phyloP scores from a whole-genome alignment of 92 coral and sea anemone genomes.

The Parazoanthus swiftii region DNA sequence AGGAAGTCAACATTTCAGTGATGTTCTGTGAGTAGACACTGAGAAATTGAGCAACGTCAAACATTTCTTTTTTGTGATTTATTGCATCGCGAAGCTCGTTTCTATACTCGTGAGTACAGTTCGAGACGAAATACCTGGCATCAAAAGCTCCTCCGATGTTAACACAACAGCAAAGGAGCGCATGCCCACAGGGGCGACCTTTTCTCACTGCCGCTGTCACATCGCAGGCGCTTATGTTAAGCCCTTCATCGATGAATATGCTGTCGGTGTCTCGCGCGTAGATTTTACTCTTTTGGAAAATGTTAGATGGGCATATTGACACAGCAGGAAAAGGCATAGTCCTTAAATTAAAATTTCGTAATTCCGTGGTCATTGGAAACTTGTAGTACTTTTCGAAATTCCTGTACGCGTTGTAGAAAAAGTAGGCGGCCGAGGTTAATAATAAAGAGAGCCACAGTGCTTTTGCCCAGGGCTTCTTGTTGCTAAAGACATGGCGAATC shows the following conservation, averaged over 20 bases:
- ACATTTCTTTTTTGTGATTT: not conserved
- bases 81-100: not conserved
- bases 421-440: not conserved
- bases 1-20: not conserved
- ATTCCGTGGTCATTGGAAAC: constrained; percentile 33
- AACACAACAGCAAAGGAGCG: constrained; percentile 60
- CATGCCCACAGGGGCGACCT: constrained; percentile 71
- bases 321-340: constrained; percentile 60
- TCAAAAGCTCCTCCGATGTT: not conserved
- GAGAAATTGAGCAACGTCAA: constrained; percentile 39
- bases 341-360: not conserved
- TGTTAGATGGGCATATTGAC: constrained; percentile 62
- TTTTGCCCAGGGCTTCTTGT: constrained; percentile 2
- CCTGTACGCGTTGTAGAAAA: not conserved
- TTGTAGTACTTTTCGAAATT: constrained; percentile 23
- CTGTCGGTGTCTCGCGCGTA: constrained; percentile 53
- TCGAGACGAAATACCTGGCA: constrained; percentile 3
- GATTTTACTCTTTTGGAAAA: constrained; percentile 46
- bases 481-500: constrained; percentile 43
- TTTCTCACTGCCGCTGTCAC: constrained; percentile 67
- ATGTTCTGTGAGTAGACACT: constrained; percentile 23
- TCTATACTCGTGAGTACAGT: constrained; percentile 31
- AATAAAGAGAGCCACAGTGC: constrained; percentile 42
- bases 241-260: constrained; percentile 31
- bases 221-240: constrained; percentile 69